Conservation (phyloP, 2,797 vertebrate species). For the Sylvilagus floridanus region DNA sequence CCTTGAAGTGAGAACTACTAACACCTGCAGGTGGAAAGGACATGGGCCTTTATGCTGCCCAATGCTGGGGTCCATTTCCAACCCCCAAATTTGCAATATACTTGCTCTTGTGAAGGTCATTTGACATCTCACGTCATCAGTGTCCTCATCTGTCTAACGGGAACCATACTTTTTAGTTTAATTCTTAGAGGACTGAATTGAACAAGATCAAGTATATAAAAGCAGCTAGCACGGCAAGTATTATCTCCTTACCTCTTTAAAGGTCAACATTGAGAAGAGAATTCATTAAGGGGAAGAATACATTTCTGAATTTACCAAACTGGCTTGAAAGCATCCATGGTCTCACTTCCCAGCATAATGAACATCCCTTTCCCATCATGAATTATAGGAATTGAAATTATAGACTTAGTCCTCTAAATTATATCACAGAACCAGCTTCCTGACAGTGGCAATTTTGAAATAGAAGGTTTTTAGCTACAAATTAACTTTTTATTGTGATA, state of each 20-base stretch:
- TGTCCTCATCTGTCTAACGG: slow-evolving; percentile 29
- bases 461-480: slow-evolving; percentile 84
- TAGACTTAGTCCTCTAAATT: slow-evolving; percentile 77
- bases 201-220: not conserved
- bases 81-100: not conserved
- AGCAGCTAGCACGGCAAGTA: not conserved
- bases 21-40: not conserved
- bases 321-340: not conserved
- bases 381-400: slow-evolving; percentile 63
- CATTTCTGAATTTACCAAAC: slow-evolving; percentile 15
- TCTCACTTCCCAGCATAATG: slow-evolving; percentile 68
- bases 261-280: not conserved
- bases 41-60: accelerated
- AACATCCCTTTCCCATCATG: slow-evolving; percentile 68
- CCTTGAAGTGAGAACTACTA: not conserved
- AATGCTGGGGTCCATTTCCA: no score
- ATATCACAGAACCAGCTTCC: slow-evolving; percentile 75
- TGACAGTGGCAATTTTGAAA: slow-evolving; percentile 82
- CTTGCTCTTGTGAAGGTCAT: not conserved
- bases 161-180: not conserved
- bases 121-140: not conserved
- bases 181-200: not conserved
- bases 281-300: not conserved
- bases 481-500: slow-evolving; percentile 86
- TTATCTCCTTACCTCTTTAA: not conserved